A percentile compares a stretch with the other conserved stretches of the same genome.
Conservation (phyloP, 1,140 invertebrate genomes). For the Coptotermes formosanus region DNA sequence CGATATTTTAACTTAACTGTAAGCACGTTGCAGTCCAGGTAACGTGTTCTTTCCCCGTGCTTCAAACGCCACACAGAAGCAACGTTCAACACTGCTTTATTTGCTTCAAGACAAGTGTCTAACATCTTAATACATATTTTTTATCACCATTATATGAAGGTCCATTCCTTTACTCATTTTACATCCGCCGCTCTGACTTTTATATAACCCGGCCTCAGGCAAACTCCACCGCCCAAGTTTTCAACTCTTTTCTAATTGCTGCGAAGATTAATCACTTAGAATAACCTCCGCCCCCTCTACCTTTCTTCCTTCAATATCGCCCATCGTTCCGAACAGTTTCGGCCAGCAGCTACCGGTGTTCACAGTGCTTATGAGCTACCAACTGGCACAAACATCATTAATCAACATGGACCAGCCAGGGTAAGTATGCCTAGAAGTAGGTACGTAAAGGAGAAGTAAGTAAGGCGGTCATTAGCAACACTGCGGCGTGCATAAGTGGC, state of each 20-base stretch:
- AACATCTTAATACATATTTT: neutral
- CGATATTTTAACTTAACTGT: too few relatives aligned
- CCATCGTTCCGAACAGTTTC: neutral
- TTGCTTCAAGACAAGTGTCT: neutral
- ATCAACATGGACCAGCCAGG: neutral
- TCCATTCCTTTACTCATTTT: neutral
- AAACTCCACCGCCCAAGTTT: neutral
- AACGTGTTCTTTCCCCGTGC: too few relatives aligned
- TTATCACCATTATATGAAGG: neutral
- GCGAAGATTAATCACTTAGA: conserved; percentile 11
- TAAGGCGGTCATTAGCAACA: neutral
- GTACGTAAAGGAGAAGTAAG: neutral
- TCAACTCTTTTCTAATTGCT: conserved; percentile 14
- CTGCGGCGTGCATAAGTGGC: neutral
- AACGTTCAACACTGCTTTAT: neutral
- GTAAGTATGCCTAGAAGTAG: neutral
- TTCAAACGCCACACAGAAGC: too few relatives aligned
- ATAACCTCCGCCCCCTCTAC: neutral
- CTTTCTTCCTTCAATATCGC: neutral
- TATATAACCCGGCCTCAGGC: neutral
- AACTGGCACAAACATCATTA: neutral
- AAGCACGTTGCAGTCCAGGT: too few relatives aligned
- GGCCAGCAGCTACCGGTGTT: neutral
- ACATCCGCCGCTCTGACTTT: neutral
- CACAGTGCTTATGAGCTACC: neutral